These are phyloP conservation scores for Danaus chrysippus DNA, from an alignment of 2,888 invertebrate species.

Conservation along the genomic window DNA sequence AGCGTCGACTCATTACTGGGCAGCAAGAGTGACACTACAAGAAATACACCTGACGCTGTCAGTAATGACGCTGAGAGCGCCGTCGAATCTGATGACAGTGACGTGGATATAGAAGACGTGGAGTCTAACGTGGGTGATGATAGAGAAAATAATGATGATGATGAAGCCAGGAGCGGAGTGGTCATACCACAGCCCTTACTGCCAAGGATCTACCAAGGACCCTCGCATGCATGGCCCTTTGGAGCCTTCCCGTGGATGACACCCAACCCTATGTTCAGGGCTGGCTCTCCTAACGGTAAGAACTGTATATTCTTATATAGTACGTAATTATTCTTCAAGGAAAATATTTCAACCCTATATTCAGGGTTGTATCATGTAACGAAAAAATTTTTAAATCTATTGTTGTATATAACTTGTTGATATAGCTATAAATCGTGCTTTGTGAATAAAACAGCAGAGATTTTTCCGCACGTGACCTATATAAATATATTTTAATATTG, in stretches of 20 bases:
- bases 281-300: constrained; percentile 81
- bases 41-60: constrained; percentile 53
- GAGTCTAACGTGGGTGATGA: constrained; percentile 67
- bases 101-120: constrained; percentile 73
- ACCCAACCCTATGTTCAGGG: constrained; percentile 79
- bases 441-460: too few species aligned
- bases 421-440: too few species aligned
- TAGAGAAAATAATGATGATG: constrained; percentile 61
- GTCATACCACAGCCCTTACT: constrained; percentile 84
- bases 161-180: constrained; percentile 76
- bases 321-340: not conserved
- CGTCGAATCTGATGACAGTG: constrained; percentile 66
- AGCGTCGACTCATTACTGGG: constrained; percentile 84
- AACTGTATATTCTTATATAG: constrained; percentile 32
- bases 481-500: too few species aligned
- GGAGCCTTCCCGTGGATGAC: constrained; percentile 84
- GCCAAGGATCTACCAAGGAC: constrained; percentile 78
- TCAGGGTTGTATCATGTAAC: too few species aligned
- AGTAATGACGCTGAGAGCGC: constrained; percentile 69
- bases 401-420: too few species aligned
- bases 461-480: too few species aligned
- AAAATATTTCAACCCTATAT: too few species aligned
- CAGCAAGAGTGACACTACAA: constrained; percentile 54
- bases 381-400: too few species aligned
- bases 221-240: constrained; percentile 79